Evolutionary conservation across 2,888 invertebrate species (phyloP), one percentile per base, ranked within the genome.

Genomic region (Aspidapion aeneum): DNA sequence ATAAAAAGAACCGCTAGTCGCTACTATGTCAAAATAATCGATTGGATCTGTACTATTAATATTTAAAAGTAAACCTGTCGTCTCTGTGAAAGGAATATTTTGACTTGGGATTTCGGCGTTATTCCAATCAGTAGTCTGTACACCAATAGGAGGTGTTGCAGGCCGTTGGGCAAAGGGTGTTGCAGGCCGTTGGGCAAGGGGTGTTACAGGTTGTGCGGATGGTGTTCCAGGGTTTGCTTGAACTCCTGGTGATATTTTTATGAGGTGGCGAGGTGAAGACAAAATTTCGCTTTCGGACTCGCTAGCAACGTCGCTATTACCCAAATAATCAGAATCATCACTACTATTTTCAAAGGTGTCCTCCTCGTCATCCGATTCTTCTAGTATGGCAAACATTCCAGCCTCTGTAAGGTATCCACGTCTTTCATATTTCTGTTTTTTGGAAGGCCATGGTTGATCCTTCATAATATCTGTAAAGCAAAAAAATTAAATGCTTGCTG

Each of bases 1-100:
- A n/a, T n/a, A 1, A 2, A 21, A 57, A 58, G 69, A 67, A 2
- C 63, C 64, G 57, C 68, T 65, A 21, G 57, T 60, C 21, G 61
- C 65, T 35, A 69, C 20, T 21, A 65, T 19, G 22, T 64, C 60
- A 60, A 69, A 69, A 61, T 62, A 69, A 56, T 69, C 65, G 21
- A 67, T 63, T 17, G 67, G 68, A 35, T 67, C 63, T 48, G 18
- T 50, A 1, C 5, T 3, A 18, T 58, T 19, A 50, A 62, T 21
- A 51, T 60, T 18, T 18, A 59, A 57, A 51, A 58, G 58, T 18
- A 62, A 20, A 22, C 58, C 58, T 16, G 58, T 12, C 3, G n/a
- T 3, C 18, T 18, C 19, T 50, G 62, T 22, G 52, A 59, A 62
- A 9, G 52, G 52, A 18, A 62, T n/a, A n/a, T n/a, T n/a, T n/a